These are phyloP conservation scores for Herpailurus yagouaroundi DNA, from an alignment of 2,113 vertebrate species.

Conservation along the genomic window DNA sequence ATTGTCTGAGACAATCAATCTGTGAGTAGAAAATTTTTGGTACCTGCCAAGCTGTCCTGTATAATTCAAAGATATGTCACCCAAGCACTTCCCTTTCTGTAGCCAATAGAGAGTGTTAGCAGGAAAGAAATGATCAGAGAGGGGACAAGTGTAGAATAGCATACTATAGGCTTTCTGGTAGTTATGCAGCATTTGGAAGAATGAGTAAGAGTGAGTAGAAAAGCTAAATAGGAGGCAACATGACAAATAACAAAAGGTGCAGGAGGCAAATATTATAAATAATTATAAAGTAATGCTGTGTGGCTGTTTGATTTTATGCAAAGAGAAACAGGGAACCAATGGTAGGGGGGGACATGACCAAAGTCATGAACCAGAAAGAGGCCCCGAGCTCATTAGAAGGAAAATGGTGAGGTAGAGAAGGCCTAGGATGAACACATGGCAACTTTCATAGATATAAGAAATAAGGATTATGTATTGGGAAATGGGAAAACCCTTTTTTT, in stretches of 20 bases:
- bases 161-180: not conserved
- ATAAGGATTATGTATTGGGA: not conserved
- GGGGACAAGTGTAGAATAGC: not conserved
- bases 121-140: slow-evolving; percentile 12
- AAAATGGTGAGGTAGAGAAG: not conserved
- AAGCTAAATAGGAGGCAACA: not conserved
- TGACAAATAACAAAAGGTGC: not conserved
- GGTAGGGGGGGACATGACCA: not conserved
- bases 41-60: slow-evolving; percentile 77
- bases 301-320: not conserved
- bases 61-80: slow-evolving; percentile 77
- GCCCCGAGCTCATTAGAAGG: not conserved
- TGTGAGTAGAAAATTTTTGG: slow-evolving; percentile 70
- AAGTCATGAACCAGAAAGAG: not conserved
- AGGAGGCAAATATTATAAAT: not conserved
- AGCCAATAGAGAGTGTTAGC: slow-evolving; percentile 21
- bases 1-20: slow-evolving; percentile 74
- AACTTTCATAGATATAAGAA: not conserved
- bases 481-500: not conserved
- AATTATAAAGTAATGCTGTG: not conserved
- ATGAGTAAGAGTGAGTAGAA: not conserved
- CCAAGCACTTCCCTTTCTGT: slow-evolving; percentile 56
- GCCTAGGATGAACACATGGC: not conserved
- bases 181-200: not conserved
- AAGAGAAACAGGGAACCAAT: not conserved